These are phyloP conservation scores for Acleris holmiana DNA, from an alignment of 2,888 invertebrate genomes.

Conservation along the genomic window DNA sequence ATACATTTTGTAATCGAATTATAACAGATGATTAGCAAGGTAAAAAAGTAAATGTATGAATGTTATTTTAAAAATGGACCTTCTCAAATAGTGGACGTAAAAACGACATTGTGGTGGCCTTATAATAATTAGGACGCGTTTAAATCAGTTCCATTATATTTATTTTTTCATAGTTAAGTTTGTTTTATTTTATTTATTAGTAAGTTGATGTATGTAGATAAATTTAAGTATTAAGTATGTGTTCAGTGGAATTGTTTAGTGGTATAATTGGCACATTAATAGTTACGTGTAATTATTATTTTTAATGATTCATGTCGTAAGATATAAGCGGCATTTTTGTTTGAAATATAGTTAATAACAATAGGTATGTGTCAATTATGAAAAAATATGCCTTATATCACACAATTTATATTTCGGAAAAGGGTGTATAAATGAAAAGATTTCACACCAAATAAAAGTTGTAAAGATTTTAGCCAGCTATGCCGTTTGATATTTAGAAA, in stretches of 20 bases:
- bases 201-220: slow-evolving; percentile 38
- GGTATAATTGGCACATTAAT: too few relatives aligned
- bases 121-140: slow-evolving; percentile 38
- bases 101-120: slow-evolving; percentile 16
- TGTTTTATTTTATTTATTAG: slow-evolving; percentile 34
- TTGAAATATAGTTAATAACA: too few relatives aligned
- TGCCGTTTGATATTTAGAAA: too few relatives aligned
- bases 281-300: too few relatives aligned
- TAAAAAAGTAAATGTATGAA: not conserved
- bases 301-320: too few relatives aligned
- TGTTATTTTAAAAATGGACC: slow-evolving; percentile 12
- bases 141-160: slow-evolving; percentile 40
- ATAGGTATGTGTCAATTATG: too few relatives aligned
- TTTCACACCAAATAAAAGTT: too few relatives aligned
- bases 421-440: too few relatives aligned
- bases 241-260: not conserved
- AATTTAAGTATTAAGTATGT: slow-evolving; percentile 20
- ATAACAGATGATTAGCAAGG: not conserved
- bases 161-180: slow-evolving; percentile 37
- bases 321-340: too few relatives aligned
- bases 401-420: too few relatives aligned
- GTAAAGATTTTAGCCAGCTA: too few relatives aligned
- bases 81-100: slow-evolving; percentile 14
- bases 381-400: too few relatives aligned
- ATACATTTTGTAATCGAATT: slow-evolving; percentile 1